Evolutionary conservation across 2,113 vertebrate genomes (phyloP), one percentile per base, ranked within the genome.

Genomic region (Tapirus terrestris): DNA sequence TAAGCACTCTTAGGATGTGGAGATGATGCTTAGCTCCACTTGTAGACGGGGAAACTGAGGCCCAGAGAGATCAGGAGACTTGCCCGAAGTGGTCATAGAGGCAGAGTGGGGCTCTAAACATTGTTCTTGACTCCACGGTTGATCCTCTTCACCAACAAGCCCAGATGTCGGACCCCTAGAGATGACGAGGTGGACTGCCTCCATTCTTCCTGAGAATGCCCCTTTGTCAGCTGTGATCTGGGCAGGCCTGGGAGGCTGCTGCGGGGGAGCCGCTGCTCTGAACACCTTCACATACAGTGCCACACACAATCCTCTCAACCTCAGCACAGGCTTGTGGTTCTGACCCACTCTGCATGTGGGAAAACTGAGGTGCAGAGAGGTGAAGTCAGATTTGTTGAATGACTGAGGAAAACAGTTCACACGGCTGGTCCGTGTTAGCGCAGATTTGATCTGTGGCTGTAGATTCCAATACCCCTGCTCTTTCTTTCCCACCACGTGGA

Each of bases 271-370:
- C 11, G 0, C 31, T 3, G 14, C 39, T 17, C 51, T 43, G 20
- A 0, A 0, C 10, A 56, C 18, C 29, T 56, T 23, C 61, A 3
- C 65, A 11, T 1, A 27, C 36, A 1, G 27, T 4, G 1, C 61
- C 9, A 1, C 1, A 0, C 0, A 0, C 27, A 17, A 33, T 17
- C 31, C 75, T 65, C 43, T 39, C 48, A 5, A 10, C 31, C 13
- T 8, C 4, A 9, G 13, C 2, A 17, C 13, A 25, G 45, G n/a
- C 27, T 14, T 43, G 2, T 2, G 3, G 29, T 33, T 45, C 36
- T 63, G 63, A 75, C 25, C 53, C 73, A n/a, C 31, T 43, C 81
- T 53, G 2, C 36, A n/a, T 51, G 27, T 3, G n/a, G 60, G 27
- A 39, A 53, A 65, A 81, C 27, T 0, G 39, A 91, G 65, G 70